Conservation (phyloP, 1,140 invertebrate species). For the Aphidius gifuensis region DNA sequence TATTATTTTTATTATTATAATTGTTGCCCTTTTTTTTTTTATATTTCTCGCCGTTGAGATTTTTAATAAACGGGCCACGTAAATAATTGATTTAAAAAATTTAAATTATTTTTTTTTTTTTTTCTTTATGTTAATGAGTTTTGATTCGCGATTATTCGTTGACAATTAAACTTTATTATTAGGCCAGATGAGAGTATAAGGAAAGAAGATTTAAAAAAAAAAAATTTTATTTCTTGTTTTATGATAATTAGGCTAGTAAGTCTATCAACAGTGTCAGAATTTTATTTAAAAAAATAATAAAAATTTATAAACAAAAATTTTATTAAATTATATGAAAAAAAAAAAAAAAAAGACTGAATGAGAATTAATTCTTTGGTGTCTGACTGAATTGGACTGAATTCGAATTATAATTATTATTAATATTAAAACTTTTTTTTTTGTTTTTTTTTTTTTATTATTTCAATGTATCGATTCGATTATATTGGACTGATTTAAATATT, state of each 20-base stretch:
- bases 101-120: not conserved
- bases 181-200: too few species aligned
- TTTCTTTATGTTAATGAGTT: not conserved
- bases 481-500: constrained; percentile 55
- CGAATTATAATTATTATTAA: constrained; percentile 25
- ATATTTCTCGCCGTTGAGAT: too few species aligned
- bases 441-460: constrained; percentile 26
- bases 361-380: constrained; percentile 28
- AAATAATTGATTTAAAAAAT: constrained; percentile 13
- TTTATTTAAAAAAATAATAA: constrained; percentile 42
- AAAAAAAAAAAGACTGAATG: constrained; percentile 6
- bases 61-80: constrained; percentile 16
- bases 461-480: constrained; percentile 44
- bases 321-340: constrained; percentile 20
- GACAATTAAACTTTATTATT: constrained; percentile 6
- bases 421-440: not conserved
- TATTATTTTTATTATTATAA: constrained; percentile 16
- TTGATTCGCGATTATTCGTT: constrained; percentile 19
- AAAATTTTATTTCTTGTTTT: constrained; percentile 7
- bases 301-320: constrained; percentile 13
- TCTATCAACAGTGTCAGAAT: constrained; percentile 4
- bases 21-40: constrained; percentile 4
- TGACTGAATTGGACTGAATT: constrained; percentile 53
- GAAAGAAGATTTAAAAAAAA: not conserved
- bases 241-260: not conserved